Base-by-base conservation (phyloP, 2,888 invertebrate genomes). In the Eulithis testata region DNA sequence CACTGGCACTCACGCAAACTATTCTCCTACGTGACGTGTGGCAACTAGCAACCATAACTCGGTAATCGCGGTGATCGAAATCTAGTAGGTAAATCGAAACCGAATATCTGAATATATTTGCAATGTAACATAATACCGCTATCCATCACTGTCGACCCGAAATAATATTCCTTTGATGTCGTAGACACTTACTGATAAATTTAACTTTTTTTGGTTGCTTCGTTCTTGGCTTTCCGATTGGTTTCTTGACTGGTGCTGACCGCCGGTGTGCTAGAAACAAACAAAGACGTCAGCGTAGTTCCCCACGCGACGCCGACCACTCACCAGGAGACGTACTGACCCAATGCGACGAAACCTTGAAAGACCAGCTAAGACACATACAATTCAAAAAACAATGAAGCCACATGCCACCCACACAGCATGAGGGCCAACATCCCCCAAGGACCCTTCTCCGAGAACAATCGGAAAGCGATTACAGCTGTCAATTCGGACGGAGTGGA, bases 181-280 rank as follows among this genome's bases (percentile, higher is more conserved):
- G n/a, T 45, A 59, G 36, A 73, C 94, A 97, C 97, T 97, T 95
- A 97, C 97, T 97, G 93, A 97, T 97, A 86, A 97, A 97, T 94
- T 97, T 97, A 72, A 97, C 97, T 94, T 97, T 96, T 94, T 97
- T 97, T 73, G 97, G 97, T 89, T 97, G 97, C 94, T 96, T 96
- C 79, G 96, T 96, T 85, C 96, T 95, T 87, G 97, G 97, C 83
- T 95, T 95, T 77, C 95, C 95, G 92, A 96, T 95, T 72, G 96
- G 95, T 94, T 97, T 97, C 94, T 97, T 97, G 86, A 95, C 95
- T 68, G 95, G 96, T 85, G 94, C 95, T 86, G 96, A 87, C 76
- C 93, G 87, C 79, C 93, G 88, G 79, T 93, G 93, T 72, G 88
- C 93, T 92, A 86, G 31, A 70, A 73, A 77, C 72, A 80, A 67